Evolutionary conservation across 2,888 invertebrate species (phyloP).

Genomic region (Ophion slaviceki): DNA sequence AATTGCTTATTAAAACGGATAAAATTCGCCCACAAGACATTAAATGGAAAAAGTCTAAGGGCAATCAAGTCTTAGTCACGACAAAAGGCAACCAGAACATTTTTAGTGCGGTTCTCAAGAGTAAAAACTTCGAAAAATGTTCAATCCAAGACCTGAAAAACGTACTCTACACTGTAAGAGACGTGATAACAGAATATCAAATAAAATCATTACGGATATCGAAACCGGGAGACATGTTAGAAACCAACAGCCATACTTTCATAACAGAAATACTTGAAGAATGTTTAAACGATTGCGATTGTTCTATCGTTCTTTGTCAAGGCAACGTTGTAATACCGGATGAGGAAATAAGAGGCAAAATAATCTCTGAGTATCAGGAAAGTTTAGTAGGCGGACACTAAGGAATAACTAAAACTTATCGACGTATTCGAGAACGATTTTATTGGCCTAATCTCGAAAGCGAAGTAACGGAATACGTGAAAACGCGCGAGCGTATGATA

Average conservation of each 20-base stretch:
- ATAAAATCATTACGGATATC: constrained; percentile 31
- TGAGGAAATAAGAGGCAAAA: no score
- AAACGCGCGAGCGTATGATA: no score
- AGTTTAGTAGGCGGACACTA: no score
- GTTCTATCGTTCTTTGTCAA: no score
- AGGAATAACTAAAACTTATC: neutral
- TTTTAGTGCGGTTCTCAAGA: constrained; percentile 23
- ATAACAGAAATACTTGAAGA: no score
- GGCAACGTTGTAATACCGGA: neutral
- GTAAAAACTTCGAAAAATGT: constrained; percentile 30
- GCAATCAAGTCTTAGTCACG: constrained; percentile 28
- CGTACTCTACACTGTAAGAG: neutral
- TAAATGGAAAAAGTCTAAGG: constrained; percentile 33
- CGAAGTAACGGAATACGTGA: no score
- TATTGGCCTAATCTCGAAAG: no score
- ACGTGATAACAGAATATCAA: neutral
- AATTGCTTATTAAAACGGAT: constrained; percentile 33
- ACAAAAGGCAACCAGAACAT: constrained; percentile 13
- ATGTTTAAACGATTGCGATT: no score
- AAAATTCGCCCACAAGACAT: constrained; percentile 14
- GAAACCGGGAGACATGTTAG: constrained; percentile 31
- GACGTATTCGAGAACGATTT: neutral
- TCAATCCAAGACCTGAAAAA: constrained; percentile 25
- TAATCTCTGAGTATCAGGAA: no score
- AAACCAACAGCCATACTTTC: constrained; percentile 1